Percentiles rank a stretch among this genome's conserved stretches.
Conservation (phyloP, 2,888 invertebrate species). For the Nemotelus pantherinus region DNA sequence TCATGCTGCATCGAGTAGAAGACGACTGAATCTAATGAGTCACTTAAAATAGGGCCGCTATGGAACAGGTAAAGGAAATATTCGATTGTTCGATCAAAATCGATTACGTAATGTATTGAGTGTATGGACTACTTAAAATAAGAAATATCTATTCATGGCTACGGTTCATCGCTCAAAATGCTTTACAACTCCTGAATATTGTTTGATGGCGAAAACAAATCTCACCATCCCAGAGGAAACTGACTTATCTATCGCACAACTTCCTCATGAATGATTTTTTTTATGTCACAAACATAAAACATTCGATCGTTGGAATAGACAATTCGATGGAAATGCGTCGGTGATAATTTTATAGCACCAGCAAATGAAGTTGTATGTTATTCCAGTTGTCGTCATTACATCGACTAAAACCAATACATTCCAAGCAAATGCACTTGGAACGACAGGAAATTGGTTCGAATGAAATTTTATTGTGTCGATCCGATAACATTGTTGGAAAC, state of each 20-base stretch:
- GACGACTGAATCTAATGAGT: background rate
- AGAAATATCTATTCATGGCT: no score
- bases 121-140: no score
- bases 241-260: background rate
- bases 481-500: slow-evolving; percentile 33
- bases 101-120: no score
- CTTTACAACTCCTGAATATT: background rate
- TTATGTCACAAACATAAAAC: no score
- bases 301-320: no score
- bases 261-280: no score
- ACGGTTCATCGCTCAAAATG: no score
- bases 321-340: no score
- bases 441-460: background rate
- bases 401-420: no score
- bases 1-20: background rate
- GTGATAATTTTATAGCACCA: no score
- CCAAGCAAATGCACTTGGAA: background rate
- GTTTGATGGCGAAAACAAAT: background rate
- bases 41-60: background rate
- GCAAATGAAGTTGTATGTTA: no score
- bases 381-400: no score
- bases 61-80: background rate
- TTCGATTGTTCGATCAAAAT: background rate
- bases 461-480: slow-evolving; percentile 33
- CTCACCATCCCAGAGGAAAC: background rate